A percentile compares a stretch with the other conserved stretches of the same genome.
These are phyloP conservation scores for Gambusia holbrooki DNA, from an alignment of 2,113 vertebrate species.

Conservation along the genomic window DNA sequence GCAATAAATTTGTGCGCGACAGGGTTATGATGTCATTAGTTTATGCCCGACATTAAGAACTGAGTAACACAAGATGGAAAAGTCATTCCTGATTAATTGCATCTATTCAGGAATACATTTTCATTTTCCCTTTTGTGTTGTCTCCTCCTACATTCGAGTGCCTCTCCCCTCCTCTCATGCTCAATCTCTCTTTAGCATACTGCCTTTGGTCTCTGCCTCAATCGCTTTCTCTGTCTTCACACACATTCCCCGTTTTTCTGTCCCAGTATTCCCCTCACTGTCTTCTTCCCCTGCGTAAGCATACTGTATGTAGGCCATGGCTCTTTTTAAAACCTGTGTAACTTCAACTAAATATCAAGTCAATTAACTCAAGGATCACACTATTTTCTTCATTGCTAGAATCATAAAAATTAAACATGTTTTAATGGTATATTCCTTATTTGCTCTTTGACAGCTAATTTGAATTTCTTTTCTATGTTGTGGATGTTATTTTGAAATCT, in stretches of 20 bases:
- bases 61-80: conserved; percentile 74
- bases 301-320: conserved; percentile 63
- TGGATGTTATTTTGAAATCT: conserved; percentile 21
- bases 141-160: conserved; percentile 33
- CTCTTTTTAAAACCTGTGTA: conserved; percentile 64
- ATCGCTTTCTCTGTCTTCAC: conserved; percentile 40
- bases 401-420: conserved; percentile 28
- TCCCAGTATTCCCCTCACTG: conserved; percentile 23
- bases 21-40: conserved; percentile 78
- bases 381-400: conserved; percentile 18
- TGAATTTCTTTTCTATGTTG: conserved; percentile 11
- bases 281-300: conserved; percentile 48
- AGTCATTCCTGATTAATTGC: conserved; percentile 75
- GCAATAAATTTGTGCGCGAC: conserved; percentile 67
- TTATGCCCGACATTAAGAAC: conserved; percentile 74
- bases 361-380: conserved; percentile 27
- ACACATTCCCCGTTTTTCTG: conserved; percentile 39
- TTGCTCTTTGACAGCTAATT: conserved; percentile 15
- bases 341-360: conserved; percentile 50
- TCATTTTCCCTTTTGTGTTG: conserved; percentile 65
- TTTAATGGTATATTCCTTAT: conserved; percentile 4
- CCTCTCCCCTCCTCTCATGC: conserved; percentile 38
- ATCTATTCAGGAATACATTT: conserved; percentile 69
- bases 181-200: conserved; percentile 37
- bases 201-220: conserved; percentile 48